Evolutionary conservation across 30 jellyfish, hydroid and myxozoan species (phyloP).

Genomic region (Pelagia noctiluca): DNA sequence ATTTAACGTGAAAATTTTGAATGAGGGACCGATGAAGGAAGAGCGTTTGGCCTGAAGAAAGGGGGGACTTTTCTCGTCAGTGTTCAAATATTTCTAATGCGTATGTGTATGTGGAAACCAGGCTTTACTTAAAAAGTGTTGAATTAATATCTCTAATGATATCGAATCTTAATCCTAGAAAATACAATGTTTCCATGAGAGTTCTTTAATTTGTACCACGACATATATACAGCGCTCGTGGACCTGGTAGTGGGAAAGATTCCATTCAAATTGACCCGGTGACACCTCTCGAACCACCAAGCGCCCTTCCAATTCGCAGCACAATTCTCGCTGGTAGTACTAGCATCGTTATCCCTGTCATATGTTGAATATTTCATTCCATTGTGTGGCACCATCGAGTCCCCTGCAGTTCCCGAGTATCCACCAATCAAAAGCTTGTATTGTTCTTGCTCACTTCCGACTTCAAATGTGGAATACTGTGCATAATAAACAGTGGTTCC

Average conservation of each 20-base stretch:
- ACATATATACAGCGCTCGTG: neutral
- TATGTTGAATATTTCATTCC: slow-evolving; percentile 17
- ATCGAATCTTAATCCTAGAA: slow-evolving; percentile 30
- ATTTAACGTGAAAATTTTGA: no score
- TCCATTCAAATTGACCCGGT: slow-evolving; percentile 11
- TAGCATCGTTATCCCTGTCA: slow-evolving; percentile 28
- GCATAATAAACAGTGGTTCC: neutral
- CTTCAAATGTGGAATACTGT: slow-evolving; percentile 1
- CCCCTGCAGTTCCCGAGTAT: slow-evolving; percentile 13
- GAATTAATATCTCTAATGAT: no score
- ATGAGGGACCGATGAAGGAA: no score
- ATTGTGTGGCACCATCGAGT: slow-evolving; percentile 6
- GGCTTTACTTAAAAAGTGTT: no score
- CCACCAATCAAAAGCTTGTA: no score
- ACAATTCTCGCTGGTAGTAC: slow-evolving; percentile 17
- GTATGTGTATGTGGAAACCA: no score
- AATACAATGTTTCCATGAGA: neutral
- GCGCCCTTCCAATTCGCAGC: slow-evolving; percentile 6
- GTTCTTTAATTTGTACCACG: slow-evolving; percentile 15
- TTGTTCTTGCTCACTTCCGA: neutral
- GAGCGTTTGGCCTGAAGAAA: no score
- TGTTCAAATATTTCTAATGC: no score
- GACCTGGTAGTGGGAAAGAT: neutral
- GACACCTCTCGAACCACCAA: slow-evolving; percentile 40
- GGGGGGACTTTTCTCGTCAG: no score